A percentile compares a stretch with the other conserved stretches of the same genome.
Conservation (phyloP, 2,113 vertebrate genomes). For the Tachycineta bicolor region DNA sequence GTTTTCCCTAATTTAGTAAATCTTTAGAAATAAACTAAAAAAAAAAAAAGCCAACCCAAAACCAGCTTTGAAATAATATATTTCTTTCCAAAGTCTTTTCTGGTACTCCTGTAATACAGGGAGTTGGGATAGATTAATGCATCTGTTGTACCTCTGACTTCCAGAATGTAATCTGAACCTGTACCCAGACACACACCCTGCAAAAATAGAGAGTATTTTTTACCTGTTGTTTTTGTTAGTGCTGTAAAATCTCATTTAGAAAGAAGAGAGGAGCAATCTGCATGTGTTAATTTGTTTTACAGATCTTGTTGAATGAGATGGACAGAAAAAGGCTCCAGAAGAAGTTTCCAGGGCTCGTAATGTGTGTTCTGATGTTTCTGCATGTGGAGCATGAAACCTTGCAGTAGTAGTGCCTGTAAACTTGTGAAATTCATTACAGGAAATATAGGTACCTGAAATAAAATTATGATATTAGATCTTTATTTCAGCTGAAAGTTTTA, state of each 20-base stretch:
- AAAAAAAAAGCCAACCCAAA: background rate
- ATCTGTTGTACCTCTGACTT: background rate
- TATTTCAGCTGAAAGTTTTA: background rate
- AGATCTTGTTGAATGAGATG: background rate
- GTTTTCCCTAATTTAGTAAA: background rate
- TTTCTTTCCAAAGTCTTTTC: background rate
- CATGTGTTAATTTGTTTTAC: background rate
- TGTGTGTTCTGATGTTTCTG: background rate
- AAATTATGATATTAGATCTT: background rate
- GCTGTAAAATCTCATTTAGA: background rate
- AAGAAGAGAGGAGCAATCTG: background rate
- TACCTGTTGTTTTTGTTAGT: background rate
- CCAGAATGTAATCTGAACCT: background rate
- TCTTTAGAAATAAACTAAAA: background rate
- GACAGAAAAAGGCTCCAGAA: background rate
- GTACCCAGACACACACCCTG: background rate
- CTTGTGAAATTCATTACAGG: background rate
- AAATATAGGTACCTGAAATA: background rate
- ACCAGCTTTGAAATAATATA: background rate
- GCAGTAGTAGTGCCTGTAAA: background rate
- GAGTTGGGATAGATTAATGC: background rate
- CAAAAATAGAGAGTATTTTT: background rate
- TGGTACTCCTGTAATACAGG: background rate
- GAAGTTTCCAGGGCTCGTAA: background rate
- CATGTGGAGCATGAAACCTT: background rate